Evolutionary conservation across 2,113 vertebrate genomes (phyloP), one percentile per base, ranked within the genome.

Genomic region (Callionymus lyra): DNA sequence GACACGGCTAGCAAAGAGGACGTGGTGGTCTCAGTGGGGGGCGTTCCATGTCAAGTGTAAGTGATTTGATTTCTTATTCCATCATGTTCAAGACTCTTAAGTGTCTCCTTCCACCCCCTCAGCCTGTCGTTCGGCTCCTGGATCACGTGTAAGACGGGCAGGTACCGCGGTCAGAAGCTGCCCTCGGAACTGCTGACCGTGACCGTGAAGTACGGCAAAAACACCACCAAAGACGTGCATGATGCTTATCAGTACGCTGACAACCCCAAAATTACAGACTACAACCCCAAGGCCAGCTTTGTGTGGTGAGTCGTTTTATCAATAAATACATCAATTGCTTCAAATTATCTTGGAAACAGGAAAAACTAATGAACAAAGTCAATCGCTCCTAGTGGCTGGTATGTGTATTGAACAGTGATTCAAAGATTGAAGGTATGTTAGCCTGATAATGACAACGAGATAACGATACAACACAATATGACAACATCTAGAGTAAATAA

Each of bases 1-100:
- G 78, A 90, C 71, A 96, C 92, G 0, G 94, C 90, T 9, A 89
- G 86, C 6, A 80, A 78, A 63, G 85, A 87, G 6, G 94, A 98
- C 4, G 71, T 97, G 21, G 48, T 50, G 1, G 84, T 97, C 61
- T 72, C 50, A 1, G 79, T 97, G 0, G 86, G 69, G 0, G 62
- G 32, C 4, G 79, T 88, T 38, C 68, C 80, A 35, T 98, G 94
- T 71, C 68, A 82, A 64, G 88, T 97, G 94, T 98, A 84, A 44
- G 94, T 12, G 6, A 3, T 12, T 12, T 17, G n/a, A n/a, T n/a
- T n/a, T 16, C 2, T 16, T 3, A 40, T 10, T 1, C 2, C 2
- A 14, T 19, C 2, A 8, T 8, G 8, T 12, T 13, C 15, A 15
- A 6, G 36, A 38, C 36, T 38, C 38, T 40, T 40, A 18, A 6